phyloP scores from a whole-genome alignment of 2,888 invertebrate genomes.

The Drosophila trichaetosa region DNA sequence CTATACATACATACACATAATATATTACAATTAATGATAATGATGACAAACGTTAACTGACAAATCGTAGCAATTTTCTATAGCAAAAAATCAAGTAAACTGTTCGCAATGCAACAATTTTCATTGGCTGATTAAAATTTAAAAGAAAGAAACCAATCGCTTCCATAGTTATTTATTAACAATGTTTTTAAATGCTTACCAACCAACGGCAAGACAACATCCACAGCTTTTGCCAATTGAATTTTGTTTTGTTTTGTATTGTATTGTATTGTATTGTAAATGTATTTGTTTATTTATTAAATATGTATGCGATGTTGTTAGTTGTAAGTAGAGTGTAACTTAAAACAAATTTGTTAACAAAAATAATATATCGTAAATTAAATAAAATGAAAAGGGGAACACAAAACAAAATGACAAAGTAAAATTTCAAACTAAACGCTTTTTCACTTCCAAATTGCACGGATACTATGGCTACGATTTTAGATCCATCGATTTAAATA shows the following conservation, averaged over 20 bases:
- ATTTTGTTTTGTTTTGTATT: constrained; percentile 31
- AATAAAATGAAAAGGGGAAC: constrained; percentile 53
- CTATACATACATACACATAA: constrained; percentile 29
- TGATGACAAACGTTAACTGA: constrained; percentile 20
- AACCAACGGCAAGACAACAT: constrained; percentile 25
- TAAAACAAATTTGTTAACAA: constrained; percentile 70
- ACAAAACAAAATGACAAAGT: constrained; percentile 21
- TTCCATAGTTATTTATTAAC: constrained; percentile 70
- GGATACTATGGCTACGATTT: neutral
- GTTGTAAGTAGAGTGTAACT: constrained; percentile 74
- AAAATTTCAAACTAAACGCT: constrained; percentile 3
- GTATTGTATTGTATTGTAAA: constrained; percentile 59
- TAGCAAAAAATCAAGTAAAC: constrained; percentile 21
- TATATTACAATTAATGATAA: constrained; percentile 1
- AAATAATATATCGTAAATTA: constrained; percentile 47
- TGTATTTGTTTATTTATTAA: constrained; percentile 70
- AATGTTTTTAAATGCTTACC: constrained; percentile 37
- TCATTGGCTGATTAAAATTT: constrained; percentile 28
- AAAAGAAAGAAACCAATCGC: constrained; percentile 47
- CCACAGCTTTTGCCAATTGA: constrained; percentile 32
- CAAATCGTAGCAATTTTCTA: constrained; percentile 51
- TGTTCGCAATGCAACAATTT: constrained; percentile 27
- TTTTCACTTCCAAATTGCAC: constrained; percentile 11
- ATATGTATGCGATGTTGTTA: constrained; percentile 73
- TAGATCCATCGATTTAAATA: neutral